phyloP scores from a whole-genome alignment of 2,888 invertebrate genomes.

The Agelastica alni region DNA sequence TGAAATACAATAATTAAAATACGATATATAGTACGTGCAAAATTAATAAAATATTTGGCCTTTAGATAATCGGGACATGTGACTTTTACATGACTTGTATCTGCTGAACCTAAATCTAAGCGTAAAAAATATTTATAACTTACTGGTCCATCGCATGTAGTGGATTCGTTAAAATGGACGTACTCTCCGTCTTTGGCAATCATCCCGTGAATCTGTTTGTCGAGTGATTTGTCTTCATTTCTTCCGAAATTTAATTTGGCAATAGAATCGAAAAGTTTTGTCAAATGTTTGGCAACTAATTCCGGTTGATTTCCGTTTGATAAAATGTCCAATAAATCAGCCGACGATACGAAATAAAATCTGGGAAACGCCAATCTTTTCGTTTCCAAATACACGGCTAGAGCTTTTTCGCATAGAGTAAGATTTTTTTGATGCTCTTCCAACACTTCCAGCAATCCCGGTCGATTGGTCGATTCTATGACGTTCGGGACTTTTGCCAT shows the following conservation, averaged over 20 bases:
- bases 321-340: constrained; percentile 90
- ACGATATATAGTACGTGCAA: too few species aligned
- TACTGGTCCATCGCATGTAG: constrained; percentile 86
- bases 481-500: constrained; percentile 86
- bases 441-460: constrained; percentile 77
- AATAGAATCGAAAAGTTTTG: constrained; percentile 94
- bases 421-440: constrained; percentile 84
- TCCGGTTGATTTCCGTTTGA: constrained; percentile 95
- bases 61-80: too few species aligned
- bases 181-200: constrained; percentile 94
- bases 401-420: constrained; percentile 91
- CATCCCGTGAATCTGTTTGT: constrained; percentile 78
- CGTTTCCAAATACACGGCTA: constrained; percentile 96
- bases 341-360: constrained; percentile 97
- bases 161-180: constrained; percentile 77
- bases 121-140: too few species aligned
- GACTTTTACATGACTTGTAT: too few species aligned
- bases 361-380: constrained; percentile 93
- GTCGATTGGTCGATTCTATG: constrained; percentile 82
- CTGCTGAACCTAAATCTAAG: too few species aligned
- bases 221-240: constrained; percentile 59
- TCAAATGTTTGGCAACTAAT: constrained; percentile 86
- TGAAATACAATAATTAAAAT: too few species aligned
- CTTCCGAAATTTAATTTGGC: constrained; percentile 80
- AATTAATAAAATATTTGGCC: too few species aligned